These are phyloP conservation scores for Cottoperca gobio DNA, from an alignment of 2,797 vertebrate genomes.

Conservation along the genomic window DNA sequence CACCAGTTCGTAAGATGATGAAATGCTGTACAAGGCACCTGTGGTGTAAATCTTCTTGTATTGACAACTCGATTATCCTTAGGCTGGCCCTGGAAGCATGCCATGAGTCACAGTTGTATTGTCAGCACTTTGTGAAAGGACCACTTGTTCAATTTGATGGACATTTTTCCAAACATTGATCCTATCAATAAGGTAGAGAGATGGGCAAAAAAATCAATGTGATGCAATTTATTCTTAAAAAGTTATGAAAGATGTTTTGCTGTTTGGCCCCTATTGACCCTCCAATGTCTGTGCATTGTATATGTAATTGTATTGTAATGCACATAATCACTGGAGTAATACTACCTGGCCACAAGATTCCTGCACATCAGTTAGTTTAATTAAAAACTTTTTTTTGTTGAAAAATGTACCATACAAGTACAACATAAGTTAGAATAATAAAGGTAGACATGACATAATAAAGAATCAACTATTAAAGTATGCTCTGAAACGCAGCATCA, in stretches of 20 bases:
- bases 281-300: not conserved
- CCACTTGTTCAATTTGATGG: constrained; percentile 9
- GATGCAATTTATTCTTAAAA: not conserved
- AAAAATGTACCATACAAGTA: not conserved
- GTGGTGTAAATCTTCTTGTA: constrained; percentile 9
- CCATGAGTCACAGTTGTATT: not conserved
- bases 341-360: not conserved
- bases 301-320: not conserved
- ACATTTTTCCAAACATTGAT: constrained; percentile 1
- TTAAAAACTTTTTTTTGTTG: not conserved
- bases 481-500: not conserved
- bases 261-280: not conserved
- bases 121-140: constrained; percentile 28
- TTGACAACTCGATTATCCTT: not conserved
- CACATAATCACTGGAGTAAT: not conserved
- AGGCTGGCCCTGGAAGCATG: not conserved
- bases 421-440: not conserved
- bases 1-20: constrained; percentile 15
- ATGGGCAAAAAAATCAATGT: not conserved
- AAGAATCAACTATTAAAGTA: too few relatives aligned
- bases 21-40: constrained; percentile 5
- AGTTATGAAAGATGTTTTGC: not conserved
- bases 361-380: not conserved
- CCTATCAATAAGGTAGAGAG: not conserved
- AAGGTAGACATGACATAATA: not conserved